Conservation (phyloP, 1,140 invertebrate genomes). For the Aricia agestis region DNA sequence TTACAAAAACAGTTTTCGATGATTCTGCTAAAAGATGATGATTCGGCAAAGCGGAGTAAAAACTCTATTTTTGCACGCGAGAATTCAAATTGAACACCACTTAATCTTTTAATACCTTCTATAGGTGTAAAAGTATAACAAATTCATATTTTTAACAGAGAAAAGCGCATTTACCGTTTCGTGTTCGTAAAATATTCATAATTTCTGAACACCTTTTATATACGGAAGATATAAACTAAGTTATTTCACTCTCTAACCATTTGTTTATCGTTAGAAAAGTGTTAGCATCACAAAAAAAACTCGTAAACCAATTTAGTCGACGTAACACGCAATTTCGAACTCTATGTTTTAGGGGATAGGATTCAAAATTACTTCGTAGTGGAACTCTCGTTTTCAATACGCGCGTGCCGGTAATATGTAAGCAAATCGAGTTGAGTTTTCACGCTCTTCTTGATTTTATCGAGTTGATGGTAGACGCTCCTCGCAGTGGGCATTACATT, state of each 20-base stretch:
- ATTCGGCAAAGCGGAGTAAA: too few species aligned
- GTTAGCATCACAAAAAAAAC: slow-evolving; percentile 12
- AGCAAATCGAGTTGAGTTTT: slow-evolving; percentile 5
- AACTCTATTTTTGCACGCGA: too few species aligned
- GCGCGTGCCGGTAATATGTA: slow-evolving; percentile 2
- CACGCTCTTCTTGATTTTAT: neutral
- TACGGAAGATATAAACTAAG: slow-evolving; percentile 4
- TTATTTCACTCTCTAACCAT: slow-evolving; percentile 5
- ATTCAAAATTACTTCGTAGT: neutral
- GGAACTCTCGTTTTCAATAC: slow-evolving; percentile 11
- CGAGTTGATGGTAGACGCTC: neutral
- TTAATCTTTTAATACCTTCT: too few species aligned
- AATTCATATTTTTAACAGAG: too few species aligned
- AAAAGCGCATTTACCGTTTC: neutral
- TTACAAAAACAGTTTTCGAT: too few species aligned
- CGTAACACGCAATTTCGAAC: slow-evolving; percentile 12
- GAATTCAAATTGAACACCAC: too few species aligned
- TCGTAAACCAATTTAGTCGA: slow-evolving; percentile 12
- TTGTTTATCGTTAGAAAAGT: slow-evolving; percentile 14
- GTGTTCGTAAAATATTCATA: neutral
- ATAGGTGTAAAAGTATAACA: neutral
- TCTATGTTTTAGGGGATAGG: slow-evolving; percentile 1
- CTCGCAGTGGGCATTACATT: neutral
- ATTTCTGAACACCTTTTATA: neutral
- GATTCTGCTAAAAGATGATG: too few species aligned